phyloP scores from a whole-genome alignment of 2,113 vertebrate species.

The Suncus etruscus region DNA sequence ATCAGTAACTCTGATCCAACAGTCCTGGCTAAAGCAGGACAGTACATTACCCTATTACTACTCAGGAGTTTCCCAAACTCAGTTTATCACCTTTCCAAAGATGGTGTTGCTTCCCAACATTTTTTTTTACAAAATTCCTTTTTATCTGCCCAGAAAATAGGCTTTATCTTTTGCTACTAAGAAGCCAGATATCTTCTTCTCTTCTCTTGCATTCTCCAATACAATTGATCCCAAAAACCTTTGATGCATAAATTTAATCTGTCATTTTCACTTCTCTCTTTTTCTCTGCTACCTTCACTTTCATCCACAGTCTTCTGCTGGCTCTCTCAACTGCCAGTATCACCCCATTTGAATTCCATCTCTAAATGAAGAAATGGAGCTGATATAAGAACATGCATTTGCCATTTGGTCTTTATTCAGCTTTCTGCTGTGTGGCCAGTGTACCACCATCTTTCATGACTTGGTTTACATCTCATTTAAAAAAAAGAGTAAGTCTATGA shows the following conservation, averaged over 20 bases:
- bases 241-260: no score
- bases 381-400: no score
- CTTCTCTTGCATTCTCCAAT: background rate
- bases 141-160: background rate
- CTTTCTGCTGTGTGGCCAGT: no score
- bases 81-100: background rate
- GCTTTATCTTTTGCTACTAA: background rate
- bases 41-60: background rate
- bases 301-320: background rate
- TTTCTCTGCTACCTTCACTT: background rate
- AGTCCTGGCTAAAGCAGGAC: rapidly evolving
- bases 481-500: no score
- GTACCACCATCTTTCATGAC: no score
- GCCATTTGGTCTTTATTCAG: no score
- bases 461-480: no score
- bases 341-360: background rate
- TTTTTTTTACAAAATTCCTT: background rate
- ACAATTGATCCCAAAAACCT: background rate
- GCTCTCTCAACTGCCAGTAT: background rate
- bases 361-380: background rate
- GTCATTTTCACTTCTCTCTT: background rate
- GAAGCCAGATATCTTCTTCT: background rate
- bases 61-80: background rate
- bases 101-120: background rate
- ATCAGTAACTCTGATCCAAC: background rate